phyloP scores from a whole-genome alignment of 1,140 invertebrate genomes.

The Halesus radiatus region DNA sequence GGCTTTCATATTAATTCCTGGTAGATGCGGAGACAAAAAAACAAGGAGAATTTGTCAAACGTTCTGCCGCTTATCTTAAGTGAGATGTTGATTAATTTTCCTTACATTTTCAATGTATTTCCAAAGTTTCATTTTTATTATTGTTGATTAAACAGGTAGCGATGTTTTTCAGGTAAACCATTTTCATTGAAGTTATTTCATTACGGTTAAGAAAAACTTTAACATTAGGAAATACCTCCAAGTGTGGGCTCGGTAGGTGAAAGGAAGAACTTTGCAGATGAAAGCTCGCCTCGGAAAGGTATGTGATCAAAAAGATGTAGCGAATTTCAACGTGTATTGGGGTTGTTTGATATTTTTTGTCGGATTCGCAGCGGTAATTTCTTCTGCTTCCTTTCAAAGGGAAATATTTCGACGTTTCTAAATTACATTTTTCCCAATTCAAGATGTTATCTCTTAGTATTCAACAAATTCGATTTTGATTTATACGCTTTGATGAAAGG shows the following conservation, averaged over 20 bases:
- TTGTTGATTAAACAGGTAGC: too few species aligned
- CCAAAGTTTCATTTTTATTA: too few species aligned
- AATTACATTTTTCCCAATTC: conserved; percentile 31
- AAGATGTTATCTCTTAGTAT: conserved; percentile 29
- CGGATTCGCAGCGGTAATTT: conserved; percentile 44
- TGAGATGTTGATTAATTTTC: too few species aligned
- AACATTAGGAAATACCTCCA: conserved; percentile 47
- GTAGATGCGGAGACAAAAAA: too few species aligned
- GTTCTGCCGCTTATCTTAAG: too few species aligned
- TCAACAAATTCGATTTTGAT: conserved; percentile 36
- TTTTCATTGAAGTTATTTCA: conserved; percentile 44
- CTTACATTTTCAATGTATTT: too few species aligned
- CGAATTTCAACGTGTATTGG: background rate
- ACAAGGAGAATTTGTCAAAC: too few species aligned
- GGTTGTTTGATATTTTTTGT: conserved; percentile 37
- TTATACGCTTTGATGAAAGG: conserved; percentile 11
- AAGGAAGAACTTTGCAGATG: conserved; percentile 47
- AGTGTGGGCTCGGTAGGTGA: conserved; percentile 14
- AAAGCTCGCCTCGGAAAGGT: conserved; percentile 6
- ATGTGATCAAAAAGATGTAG: conserved; percentile 6
- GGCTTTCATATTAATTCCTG: too few species aligned
- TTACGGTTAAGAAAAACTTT: conserved; percentile 47
- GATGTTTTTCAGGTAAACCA: too few species aligned
- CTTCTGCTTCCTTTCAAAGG: conserved; percentile 12
- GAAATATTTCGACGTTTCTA: conserved; percentile 35